A percentile compares a stretch with the other conserved stretches of the same genome.
Conservation (phyloP, 1,140 invertebrate genomes). For the Magallana angulata region DNA sequence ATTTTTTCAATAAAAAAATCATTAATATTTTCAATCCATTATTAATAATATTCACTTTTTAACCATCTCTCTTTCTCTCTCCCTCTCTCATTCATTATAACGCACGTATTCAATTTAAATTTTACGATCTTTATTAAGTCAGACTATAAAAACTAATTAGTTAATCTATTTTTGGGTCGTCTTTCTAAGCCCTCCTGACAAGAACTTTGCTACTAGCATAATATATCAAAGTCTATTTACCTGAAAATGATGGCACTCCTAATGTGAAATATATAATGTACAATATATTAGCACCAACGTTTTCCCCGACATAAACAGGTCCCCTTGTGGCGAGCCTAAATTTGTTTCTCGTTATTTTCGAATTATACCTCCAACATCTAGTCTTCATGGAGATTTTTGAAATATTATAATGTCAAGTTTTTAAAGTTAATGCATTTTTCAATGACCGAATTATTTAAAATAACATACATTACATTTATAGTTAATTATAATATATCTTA, state of each 20-base stretch:
- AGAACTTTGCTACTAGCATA: neutral
- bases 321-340: neutral
- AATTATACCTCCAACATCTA: neutral
- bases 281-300: neutral
- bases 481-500: no score
- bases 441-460: neutral
- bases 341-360: slow-evolving; percentile 24
- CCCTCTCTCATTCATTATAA: neutral
- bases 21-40: neutral
- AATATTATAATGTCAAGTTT: neutral
- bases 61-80: neutral
- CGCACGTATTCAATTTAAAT: neutral
- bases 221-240: slow-evolving; percentile 8
- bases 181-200: neutral
- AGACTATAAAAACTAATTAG: slow-evolving; percentile 20
- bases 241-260: neutral
- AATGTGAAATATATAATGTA: neutral
- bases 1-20: no score
- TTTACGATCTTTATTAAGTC: neutral
- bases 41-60: neutral
- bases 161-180: slow-evolving; percentile 1
- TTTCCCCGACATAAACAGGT: neutral
- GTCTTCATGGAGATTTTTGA: neutral
- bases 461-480: no score
- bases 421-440: neutral